phyloP scores from a whole-genome alignment of 2,113 vertebrate genomes.

The Corvus moneduloides region DNA sequence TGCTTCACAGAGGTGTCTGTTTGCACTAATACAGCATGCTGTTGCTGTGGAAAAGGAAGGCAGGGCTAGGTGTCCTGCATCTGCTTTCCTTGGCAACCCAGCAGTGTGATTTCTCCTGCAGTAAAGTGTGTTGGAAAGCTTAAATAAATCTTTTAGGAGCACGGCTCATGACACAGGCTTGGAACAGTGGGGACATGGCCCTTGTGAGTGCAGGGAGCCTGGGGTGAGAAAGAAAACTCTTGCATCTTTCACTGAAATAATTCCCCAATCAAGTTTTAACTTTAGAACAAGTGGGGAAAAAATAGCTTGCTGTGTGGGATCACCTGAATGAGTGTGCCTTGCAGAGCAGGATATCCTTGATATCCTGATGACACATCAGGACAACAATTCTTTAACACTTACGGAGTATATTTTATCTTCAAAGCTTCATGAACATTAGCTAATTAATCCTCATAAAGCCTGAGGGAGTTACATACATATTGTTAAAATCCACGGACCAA shows the following conservation, averaged over 20 bases:
- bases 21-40: neutral
- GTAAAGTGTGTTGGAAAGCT: neutral
- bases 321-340: neutral
- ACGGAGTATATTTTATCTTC: neutral
- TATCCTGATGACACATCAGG: neutral
- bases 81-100: neutral
- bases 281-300: neutral
- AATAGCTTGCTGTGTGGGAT: neutral
- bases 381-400: neutral
- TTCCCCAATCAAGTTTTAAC: neutral
- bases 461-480: neutral
- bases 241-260: neutral
- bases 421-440: neutral
- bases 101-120: neutral
- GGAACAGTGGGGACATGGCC: neutral
- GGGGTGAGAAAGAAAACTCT: neutral
- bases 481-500: neutral
- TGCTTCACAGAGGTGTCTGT: neutral
- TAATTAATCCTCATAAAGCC: conserved; percentile 16
- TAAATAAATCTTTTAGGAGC: neutral
- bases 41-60: neutral
- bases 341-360: neutral
- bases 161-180: neutral
- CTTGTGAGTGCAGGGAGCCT: neutral
- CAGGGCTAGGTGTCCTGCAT: neutral